Evolutionary conservation across 2,797 vertebrate species (phyloP), one percentile per base, ranked within the genome.

Genomic region (Rhinichthys osculus): DNA sequence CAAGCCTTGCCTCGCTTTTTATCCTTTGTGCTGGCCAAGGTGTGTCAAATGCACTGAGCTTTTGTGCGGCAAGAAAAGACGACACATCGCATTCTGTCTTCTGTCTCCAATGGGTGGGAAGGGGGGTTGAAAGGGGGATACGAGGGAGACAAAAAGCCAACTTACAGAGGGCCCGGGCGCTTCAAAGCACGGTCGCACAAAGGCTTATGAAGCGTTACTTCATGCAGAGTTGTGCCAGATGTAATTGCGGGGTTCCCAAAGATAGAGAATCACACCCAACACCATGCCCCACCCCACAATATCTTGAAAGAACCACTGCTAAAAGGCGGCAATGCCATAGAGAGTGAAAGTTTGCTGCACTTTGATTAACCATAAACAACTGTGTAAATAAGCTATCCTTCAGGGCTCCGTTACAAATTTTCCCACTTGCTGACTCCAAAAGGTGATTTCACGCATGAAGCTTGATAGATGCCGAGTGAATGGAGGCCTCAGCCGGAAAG

Each of bases 41-140:
- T 96, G 95, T 96, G 95, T 95, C 95, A 95, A 96, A 95, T 96
- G 94, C 93, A 93, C 92, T 91, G 91, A 91, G 92, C 94, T 95
- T 95, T 95, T 87, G 87, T 88, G 72, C 38, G 54, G 86, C 78
- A 74, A 90, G 91, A 87, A 91, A 93, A 93, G 93, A 94, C 90
- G 93, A 94, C 94, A 95, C 95, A 95, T 95, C 93, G 90, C 92
- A 95, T 95, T 96, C 92, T 93, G 94, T 95, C 93, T 92, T 93
- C 93, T 94, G 94, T 96, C 94, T 93, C 91, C 83, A 88, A 88
- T 86, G 89, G 91, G 86, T 90, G 90, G 79, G 90, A 93, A 90
- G 91, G 90, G 79, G 84, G 72, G 80, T 9, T 59, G 66, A 30
- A n/a, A 42, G 81, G 62, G 57, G 79, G 79, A 52, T 71, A 33